Evolutionary conservation across 2,113 vertebrate species (phyloP).

Genomic region (Rynchops niger): DNA sequence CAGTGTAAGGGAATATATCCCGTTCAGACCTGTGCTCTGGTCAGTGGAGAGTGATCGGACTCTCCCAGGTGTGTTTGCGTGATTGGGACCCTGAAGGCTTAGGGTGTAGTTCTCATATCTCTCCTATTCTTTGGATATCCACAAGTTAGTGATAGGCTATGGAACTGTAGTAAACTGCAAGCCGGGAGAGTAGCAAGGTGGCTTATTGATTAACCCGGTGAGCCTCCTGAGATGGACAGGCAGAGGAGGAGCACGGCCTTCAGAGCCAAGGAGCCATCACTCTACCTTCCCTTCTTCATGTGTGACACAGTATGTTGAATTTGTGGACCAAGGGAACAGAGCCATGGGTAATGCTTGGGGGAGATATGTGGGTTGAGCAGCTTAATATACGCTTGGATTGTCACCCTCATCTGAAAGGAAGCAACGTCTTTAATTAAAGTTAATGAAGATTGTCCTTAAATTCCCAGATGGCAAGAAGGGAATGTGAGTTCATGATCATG

Average conservation of each 20-base stretch:
- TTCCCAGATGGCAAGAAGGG: neutral
- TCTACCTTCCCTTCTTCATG: neutral
- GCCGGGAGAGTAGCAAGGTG: neutral
- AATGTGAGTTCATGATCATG: neutral
- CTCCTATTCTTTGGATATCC: neutral
- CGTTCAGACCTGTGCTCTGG: neutral
- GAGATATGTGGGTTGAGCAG: neutral
- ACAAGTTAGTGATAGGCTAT: neutral
- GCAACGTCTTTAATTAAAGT: conserved; percentile 24
- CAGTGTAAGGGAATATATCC: neutral
- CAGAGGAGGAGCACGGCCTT: neutral
- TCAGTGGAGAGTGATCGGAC: rapidly evolving
- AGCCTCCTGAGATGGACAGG: neutral
- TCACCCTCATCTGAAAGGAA: neutral
- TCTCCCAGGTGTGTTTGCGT: neutral
- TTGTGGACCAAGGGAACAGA: neutral
- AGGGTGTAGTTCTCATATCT: neutral
- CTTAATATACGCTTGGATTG: neutral
- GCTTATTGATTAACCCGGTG: neutral
- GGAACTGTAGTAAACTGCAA: neutral
- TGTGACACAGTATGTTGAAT: neutral
- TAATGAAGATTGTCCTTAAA: conserved; percentile 6
- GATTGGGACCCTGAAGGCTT: neutral
- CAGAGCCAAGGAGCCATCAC: neutral
- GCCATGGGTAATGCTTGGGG: neutral